Conservation (phyloP, 2,797 vertebrate genomes). For the Lophius americanus region DNA sequence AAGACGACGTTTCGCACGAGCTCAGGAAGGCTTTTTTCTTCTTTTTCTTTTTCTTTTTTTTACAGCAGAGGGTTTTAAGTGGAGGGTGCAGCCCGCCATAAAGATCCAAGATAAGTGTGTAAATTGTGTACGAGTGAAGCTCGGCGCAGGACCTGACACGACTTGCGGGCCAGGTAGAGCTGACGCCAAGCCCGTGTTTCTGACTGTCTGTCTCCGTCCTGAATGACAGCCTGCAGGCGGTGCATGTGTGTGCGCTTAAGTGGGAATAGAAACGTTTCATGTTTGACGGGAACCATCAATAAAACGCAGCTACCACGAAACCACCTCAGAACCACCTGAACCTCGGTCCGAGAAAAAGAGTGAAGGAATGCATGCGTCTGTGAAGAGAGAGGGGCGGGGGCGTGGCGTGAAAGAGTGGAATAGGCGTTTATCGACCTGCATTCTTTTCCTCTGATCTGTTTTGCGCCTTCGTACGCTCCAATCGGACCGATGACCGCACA, state of each 20-base stretch:
- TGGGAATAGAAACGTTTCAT: conserved; percentile 71
- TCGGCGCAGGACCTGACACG: conserved; percentile 76
- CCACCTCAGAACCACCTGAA: conserved; percentile 66
- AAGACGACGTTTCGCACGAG: conserved; percentile 63
- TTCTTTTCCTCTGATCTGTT: conserved; percentile 50
- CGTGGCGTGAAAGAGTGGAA: conserved; percentile 10
- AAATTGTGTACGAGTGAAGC: conserved; percentile 43
- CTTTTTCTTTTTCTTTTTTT: conserved; percentile 18
- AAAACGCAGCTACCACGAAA: conserved; percentile 61
- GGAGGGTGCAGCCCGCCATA: conserved; percentile 83
- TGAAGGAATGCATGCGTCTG: conserved; percentile 27
- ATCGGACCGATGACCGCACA: conserved; percentile 29
- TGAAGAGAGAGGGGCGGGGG: not conserved
- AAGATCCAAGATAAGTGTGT: conserved; percentile 81
- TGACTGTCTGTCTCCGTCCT: conserved; percentile 77
- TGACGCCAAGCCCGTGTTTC: conserved; percentile 74
- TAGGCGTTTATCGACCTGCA: conserved; percentile 56
- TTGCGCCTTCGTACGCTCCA: conserved; percentile 31
- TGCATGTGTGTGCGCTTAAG: conserved; percentile 63
- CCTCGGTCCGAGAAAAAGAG: conserved; percentile 31
- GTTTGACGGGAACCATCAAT: conserved; percentile 77
- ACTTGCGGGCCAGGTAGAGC: conserved; percentile 71
- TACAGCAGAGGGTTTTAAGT: conserved; percentile 82
- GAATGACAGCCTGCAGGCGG: conserved; percentile 73
- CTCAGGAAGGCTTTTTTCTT: conserved; percentile 76